phyloP scores from a whole-genome alignment of 2,113 vertebrate genomes.

The Felis chaus region DNA sequence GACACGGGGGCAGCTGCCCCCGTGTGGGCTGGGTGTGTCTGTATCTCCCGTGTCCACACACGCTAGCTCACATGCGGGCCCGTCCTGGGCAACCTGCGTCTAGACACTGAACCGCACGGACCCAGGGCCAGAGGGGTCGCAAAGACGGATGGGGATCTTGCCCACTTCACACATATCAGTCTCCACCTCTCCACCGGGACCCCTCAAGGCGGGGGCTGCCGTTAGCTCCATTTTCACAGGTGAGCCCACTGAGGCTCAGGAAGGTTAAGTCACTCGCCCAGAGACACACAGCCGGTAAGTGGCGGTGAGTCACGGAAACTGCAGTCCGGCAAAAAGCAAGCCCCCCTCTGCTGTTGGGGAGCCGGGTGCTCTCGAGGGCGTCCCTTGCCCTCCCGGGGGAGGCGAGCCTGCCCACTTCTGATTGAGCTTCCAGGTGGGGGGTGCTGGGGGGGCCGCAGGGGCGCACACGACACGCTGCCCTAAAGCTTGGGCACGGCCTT shows the following conservation, averaged over 20 bases:
- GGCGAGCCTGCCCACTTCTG: not conserved
- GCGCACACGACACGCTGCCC: fast-evolving
- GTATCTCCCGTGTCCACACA: not conserved
- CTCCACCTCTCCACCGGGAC: fast-evolving
- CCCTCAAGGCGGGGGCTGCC: not conserved
- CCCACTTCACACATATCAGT: fast-evolving
- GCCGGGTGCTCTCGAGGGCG: not conserved
- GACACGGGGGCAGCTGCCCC: not conserved
- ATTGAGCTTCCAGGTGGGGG: not conserved
- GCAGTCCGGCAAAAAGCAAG: not conserved
- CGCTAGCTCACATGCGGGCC: not conserved
- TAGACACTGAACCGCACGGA: no score
- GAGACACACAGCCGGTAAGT: not conserved
- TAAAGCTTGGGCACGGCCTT: not conserved
- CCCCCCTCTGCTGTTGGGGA: fast-evolving
- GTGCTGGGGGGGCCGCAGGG: fast-evolving
- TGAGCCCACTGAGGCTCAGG: not conserved
- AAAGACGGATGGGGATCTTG: fast-evolving
- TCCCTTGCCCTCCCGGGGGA: not conserved
- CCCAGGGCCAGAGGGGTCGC: not conserved
- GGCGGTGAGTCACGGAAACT: fast-evolving
- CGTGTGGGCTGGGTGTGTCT: not conserved
- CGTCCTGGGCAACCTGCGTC: not conserved
- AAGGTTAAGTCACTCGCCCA: not conserved
- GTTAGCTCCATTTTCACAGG: not conserved